Conservation (phyloP, 2,797 vertebrate genomes). For the Cynodonichthys magdalenae region DNA sequence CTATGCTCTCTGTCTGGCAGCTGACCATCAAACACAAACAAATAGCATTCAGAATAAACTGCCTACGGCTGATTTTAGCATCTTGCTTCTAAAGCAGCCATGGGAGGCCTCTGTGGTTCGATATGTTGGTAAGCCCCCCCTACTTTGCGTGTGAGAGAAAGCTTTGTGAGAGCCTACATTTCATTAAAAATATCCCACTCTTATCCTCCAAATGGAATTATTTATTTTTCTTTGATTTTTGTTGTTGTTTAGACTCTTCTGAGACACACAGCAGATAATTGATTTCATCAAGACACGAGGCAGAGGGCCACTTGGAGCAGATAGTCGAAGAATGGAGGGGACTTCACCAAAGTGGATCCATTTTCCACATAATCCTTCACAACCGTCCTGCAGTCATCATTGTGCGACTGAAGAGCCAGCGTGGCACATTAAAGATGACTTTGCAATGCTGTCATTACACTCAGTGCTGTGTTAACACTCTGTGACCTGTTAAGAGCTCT, state of each 20-base stretch:
- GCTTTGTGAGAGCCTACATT: conserved; percentile 57
- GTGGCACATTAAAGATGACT: conserved; percentile 71
- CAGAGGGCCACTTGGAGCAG: conserved; percentile 38
- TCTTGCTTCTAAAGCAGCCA: conserved; percentile 72
- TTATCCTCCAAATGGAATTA: conserved; percentile 59
- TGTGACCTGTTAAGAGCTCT: conserved; percentile 73
- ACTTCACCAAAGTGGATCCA: conserved; percentile 78
- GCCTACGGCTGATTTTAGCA: conserved; percentile 80
- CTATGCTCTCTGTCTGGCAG: conserved; percentile 22
- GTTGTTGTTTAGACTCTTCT: conserved; percentile 46
- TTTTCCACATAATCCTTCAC: conserved; percentile 81
- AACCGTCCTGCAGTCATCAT: conserved; percentile 68
- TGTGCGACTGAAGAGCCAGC: conserved; percentile 44
- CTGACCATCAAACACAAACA: conserved; percentile 52
- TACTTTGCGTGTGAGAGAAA: conserved; percentile 25
- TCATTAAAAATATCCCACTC: conserved; percentile 69
- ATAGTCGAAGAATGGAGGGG: conserved; percentile 64
- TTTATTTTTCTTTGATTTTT: conserved; percentile 60
- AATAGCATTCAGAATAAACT: conserved; percentile 60
- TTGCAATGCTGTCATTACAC: conserved; percentile 69
- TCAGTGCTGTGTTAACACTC: conserved; percentile 61
- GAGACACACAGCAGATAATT: conserved; percentile 76
- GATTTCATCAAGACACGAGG: conserved; percentile 72
- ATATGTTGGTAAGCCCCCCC: conserved; percentile 66
- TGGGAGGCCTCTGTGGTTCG: conserved; percentile 76